Evolutionary conservation across 2,797 vertebrate genomes (phyloP), one percentile per base, ranked within the genome.

Genomic region (Taeniopygia guttata): DNA sequence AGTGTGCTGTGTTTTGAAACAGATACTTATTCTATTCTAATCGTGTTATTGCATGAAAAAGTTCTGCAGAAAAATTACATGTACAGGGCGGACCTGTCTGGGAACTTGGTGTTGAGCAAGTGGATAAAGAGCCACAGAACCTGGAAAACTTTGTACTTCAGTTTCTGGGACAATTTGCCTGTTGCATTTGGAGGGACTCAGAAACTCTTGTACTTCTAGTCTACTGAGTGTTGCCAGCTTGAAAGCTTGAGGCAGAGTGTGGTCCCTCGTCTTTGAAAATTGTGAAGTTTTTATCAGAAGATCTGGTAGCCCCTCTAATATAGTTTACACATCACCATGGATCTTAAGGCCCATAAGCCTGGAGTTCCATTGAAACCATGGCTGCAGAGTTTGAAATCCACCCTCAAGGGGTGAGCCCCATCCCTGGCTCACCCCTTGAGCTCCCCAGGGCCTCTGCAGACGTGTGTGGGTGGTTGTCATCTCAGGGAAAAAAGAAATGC

Each of bases 31-130:
- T 75, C 73, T 87, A 29, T 87, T 94, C 77, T 91, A 69, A 81
- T 94, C 2, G 3, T 94, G 70, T 79, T 89, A 58, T 34, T 96
- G 84, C 89, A 59, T 89, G 68, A 87, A 92, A 92, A 89, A 1
- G 3, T 90, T 89, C 74, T 81, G 87, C 62, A 79, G 76, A 87
- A 95, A 56, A 91, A 72, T 91, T 64, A 32, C 36, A 21, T 38
- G 38, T 54, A 48, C 66, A 40, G 85, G 66, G 73, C 0, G 0
- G 70, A 69, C 56, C 73, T 89, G 45, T 58, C 64, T 93, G 89
- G 54, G 75, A 91, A 30, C 73, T 63, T 73, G 36, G 20, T 6
- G 1, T 82, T 93, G 74, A 89, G 84, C 92, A 94, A 86, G 64
- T 56, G 38, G 29, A n/a, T 87, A 30, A 78, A 73, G 76, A 94